A percentile compares a stretch with the other conserved stretches of the same genome.
phyloP scores from a whole-genome alignment of 2,888 invertebrate genomes.

The Pharmacophagus antenor region DNA sequence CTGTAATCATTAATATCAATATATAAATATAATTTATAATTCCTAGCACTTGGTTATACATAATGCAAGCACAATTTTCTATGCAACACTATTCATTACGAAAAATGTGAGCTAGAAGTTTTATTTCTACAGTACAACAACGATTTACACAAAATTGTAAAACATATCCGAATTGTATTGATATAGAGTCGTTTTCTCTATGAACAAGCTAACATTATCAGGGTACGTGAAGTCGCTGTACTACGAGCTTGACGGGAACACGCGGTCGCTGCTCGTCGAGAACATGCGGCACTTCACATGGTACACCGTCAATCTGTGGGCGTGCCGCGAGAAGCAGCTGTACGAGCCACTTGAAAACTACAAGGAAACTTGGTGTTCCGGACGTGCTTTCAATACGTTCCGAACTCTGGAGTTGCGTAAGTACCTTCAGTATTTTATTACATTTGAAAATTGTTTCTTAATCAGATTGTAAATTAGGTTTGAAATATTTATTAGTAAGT shows the following conservation, averaged over 20 bases:
- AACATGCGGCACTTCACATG: constrained; percentile 88
- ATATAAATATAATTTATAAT: background rate
- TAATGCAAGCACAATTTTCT: background rate
- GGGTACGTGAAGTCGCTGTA: constrained; percentile 61
- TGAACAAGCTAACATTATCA: constrained; percentile 34
- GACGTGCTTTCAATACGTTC: constrained; percentile 61
- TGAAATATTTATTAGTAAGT: no score
- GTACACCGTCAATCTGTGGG: constrained; percentile 88
- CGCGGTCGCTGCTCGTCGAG: constrained; percentile 47
- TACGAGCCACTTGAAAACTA: constrained; percentile 72
- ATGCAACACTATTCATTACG: background rate
- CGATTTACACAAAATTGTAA: background rate
- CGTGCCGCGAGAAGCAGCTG: constrained; percentile 85
- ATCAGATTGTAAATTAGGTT: no score
- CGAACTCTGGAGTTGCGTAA: constrained; percentile 60
- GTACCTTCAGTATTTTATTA: no score
- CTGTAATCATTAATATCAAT: background rate
- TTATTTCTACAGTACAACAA: background rate
- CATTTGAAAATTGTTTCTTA: no score
- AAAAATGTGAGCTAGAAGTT: background rate
- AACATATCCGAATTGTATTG: background rate
- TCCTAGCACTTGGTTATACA: background rate
- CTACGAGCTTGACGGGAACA: constrained; percentile 77
- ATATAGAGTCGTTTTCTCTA: constrained; percentile 12
- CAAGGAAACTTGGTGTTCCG: constrained; percentile 73